Evolutionary conservation across 2,888 invertebrate genomes (phyloP).

Genomic region (Nomada ferruginata): DNA sequence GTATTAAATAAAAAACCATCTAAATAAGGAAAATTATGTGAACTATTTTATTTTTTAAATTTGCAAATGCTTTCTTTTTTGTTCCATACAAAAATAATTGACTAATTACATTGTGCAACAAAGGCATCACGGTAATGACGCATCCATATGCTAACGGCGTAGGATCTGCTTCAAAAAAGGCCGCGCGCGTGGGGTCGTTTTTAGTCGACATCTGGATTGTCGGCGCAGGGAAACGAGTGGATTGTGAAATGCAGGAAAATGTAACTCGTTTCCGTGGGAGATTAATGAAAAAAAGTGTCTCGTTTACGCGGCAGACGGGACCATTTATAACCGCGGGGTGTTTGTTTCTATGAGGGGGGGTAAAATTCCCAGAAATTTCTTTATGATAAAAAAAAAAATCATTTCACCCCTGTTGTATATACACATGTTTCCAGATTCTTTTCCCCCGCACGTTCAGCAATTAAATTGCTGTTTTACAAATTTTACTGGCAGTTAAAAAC

Average conservation of each 20-base stretch:
- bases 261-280: constrained; percentile 72
- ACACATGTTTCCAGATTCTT: not conserved
- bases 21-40: too few relatives aligned
- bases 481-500: not conserved
- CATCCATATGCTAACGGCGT: constrained; percentile 12
- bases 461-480: not conserved
- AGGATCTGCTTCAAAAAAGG: constrained; percentile 55
- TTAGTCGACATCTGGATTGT: constrained; percentile 67
- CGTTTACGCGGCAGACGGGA: constrained; percentile 47
- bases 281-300: constrained; percentile 57
- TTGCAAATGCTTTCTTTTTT: too few relatives aligned
- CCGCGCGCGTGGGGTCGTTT: constrained; percentile 64
- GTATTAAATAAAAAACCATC: too few relatives aligned
- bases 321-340: constrained; percentile 54
- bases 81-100: too few relatives aligned
- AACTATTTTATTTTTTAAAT: too few relatives aligned
- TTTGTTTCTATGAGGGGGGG: constrained; percentile 51
- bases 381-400: constrained; percentile 32
- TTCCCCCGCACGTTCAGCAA: not conserved
- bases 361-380: constrained; percentile 43
- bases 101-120: not conserved
- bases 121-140: not conserved
- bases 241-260: constrained; percentile 62
- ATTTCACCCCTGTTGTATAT: constrained; percentile 5
- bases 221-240: constrained; percentile 52